These are phyloP conservation scores for Cnemophilus loriae DNA, from an alignment of 2,113 vertebrate species.

Conservation along the genomic window DNA sequence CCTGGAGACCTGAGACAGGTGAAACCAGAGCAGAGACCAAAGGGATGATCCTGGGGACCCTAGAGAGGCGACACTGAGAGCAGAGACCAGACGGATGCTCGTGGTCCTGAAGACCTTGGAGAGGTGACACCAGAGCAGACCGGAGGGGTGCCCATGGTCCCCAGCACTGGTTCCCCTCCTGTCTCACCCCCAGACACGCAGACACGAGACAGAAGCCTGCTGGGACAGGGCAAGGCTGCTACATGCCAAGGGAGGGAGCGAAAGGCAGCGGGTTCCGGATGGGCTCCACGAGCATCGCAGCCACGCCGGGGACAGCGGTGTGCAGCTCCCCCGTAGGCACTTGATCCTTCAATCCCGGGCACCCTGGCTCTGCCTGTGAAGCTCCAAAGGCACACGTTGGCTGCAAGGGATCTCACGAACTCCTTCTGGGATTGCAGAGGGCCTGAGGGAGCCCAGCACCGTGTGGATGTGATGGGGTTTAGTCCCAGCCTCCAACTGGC, in stretches of 20 bases:
- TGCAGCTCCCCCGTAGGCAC: slow-evolving; percentile 36
- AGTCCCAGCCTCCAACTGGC: neutral
- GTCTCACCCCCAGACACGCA: neutral
- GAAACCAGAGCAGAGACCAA: neutral
- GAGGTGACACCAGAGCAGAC: neutral
- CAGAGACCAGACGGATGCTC: neutral
- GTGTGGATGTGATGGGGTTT: neutral
- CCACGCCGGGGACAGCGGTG: neutral
- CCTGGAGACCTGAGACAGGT: rapidly evolving
- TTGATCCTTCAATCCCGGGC: neutral
- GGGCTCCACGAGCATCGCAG: neutral
- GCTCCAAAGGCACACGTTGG: neutral
- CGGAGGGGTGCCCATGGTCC: neutral
- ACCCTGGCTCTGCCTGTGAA: neutral
- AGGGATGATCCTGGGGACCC: neutral
- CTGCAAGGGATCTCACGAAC: neutral
- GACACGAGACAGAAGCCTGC: neutral
- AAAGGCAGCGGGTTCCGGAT: neutral
- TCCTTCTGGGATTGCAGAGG: neutral
- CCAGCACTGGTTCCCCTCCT: neutral
- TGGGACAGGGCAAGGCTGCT: neutral
- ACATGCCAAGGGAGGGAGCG: neutral
- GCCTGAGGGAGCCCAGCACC: neutral
- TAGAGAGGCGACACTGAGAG: neutral
- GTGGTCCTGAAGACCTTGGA: neutral